Conservation (phyloP, 1,140 invertebrate genomes). For the Monomorium pharaonis region DNA sequence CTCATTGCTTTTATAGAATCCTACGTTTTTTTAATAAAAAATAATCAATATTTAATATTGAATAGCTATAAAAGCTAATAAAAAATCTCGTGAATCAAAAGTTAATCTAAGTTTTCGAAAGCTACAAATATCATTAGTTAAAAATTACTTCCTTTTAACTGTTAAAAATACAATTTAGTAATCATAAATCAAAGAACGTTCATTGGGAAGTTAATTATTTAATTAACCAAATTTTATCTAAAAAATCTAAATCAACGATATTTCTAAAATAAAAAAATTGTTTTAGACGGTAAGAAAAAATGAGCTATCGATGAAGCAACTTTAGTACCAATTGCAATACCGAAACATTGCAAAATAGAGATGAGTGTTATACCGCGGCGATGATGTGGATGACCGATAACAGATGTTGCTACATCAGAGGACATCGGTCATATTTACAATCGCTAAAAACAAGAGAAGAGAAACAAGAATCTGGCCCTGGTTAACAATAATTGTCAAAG, state of each 20-base stretch:
- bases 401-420: neutral
- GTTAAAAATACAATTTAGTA: neutral
- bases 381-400: constrained; percentile 18
- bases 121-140: neutral
- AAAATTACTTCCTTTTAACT: neutral
- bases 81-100: neutral
- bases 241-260: neutral
- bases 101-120: neutral
- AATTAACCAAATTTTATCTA: neutral
- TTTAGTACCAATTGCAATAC: neutral
- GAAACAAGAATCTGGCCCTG: neutral
- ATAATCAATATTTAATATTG: neutral
- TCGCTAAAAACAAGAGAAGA: neutral
- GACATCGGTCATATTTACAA: neutral
- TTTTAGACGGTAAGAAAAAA: neutral
- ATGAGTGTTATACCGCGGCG: neutral
- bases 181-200: neutral
- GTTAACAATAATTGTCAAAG: constrained; percentile 55
- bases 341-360: neutral
- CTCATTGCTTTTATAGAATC: no score
- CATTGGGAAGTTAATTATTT: neutral
- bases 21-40: neutral
- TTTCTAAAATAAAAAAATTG: neutral
- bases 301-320: neutral
- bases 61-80: neutral